These are phyloP conservation scores for Melierax canorus DNA, from an alignment of 2,113 vertebrate genomes.

Conservation along the genomic window DNA sequence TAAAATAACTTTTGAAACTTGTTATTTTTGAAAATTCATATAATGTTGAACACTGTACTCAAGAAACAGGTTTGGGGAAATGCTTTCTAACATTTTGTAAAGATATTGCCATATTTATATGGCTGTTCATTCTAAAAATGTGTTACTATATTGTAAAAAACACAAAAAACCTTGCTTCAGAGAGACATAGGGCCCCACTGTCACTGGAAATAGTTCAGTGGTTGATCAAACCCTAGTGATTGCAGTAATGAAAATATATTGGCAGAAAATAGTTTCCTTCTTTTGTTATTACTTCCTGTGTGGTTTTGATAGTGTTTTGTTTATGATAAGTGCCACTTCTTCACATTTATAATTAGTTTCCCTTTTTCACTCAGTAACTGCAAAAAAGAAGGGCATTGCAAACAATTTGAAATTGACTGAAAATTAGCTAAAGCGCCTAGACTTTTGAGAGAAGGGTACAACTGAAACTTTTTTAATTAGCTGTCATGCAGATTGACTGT, in stretches of 20 bases:
- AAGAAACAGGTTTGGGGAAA: neutral
- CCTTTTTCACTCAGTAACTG: neutral
- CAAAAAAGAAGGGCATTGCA: neutral
- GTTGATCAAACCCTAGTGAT: neutral
- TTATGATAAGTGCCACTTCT: neutral
- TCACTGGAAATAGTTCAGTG: neutral
- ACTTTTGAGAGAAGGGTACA: neutral
- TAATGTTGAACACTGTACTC: neutral
- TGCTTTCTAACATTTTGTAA: neutral
- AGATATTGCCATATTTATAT: neutral
- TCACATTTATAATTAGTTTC: neutral
- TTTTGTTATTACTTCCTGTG: neutral
- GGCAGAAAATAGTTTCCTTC: neutral
- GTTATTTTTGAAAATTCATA: neutral
- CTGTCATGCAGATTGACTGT: neutral
- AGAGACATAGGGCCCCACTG: neutral
- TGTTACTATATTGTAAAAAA: neutral
- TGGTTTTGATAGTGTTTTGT: neutral
- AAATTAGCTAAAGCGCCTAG: neutral
- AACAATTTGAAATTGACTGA: neutral
- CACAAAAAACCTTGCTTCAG: neutral
- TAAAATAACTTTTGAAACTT: neutral
- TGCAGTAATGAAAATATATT: neutral
- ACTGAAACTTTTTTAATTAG: neutral
- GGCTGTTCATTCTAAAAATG: neutral